These are phyloP conservation scores for Rhysida immarginata DNA, from an alignment of 1,140 invertebrate genomes.

Conservation along the genomic window DNA sequence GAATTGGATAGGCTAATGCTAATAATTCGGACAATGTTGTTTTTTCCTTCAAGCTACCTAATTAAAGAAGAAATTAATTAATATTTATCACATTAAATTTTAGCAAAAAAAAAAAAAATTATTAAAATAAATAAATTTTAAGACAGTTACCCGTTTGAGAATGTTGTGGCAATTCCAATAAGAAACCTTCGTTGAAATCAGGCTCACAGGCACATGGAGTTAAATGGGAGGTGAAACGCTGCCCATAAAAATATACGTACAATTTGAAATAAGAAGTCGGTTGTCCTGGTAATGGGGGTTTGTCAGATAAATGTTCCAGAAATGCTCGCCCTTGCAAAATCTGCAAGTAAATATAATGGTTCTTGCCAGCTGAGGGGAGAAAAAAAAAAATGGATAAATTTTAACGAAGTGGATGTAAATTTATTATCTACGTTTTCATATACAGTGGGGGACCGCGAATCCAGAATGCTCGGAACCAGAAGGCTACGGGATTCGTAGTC, in stretches of 20 bases:
- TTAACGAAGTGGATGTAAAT: too few relatives aligned
- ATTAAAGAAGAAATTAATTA: too few relatives aligned
- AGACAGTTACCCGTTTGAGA: neutral
- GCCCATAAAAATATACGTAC: neutral
- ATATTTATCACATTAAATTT: neutral
- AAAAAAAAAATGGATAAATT: too few relatives aligned
- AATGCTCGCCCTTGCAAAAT: neutral
- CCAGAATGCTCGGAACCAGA: too few relatives aligned
- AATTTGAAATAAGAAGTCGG: neutral
- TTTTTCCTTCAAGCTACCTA: neutral
- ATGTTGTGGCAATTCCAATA: neutral
- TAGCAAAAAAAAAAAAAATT: neutral
- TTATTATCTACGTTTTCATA: too few relatives aligned
- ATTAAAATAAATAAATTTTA: neutral
- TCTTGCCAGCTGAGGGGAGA: too few relatives aligned
- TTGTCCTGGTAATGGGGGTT: neutral
- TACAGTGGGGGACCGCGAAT: too few relatives aligned
- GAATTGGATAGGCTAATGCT: neutral
- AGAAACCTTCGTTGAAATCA: neutral
- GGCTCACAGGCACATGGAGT: constrained; percentile 1
- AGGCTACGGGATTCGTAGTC: too few relatives aligned
- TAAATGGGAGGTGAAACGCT: neutral
- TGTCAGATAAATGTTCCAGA: neutral
- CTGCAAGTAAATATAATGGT: constrained; percentile 1
- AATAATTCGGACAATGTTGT: neutral